These are phyloP conservation scores for Theocolax elegans DNA, from an alignment of 1,140 invertebrate genomes.

Conservation along the genomic window DNA sequence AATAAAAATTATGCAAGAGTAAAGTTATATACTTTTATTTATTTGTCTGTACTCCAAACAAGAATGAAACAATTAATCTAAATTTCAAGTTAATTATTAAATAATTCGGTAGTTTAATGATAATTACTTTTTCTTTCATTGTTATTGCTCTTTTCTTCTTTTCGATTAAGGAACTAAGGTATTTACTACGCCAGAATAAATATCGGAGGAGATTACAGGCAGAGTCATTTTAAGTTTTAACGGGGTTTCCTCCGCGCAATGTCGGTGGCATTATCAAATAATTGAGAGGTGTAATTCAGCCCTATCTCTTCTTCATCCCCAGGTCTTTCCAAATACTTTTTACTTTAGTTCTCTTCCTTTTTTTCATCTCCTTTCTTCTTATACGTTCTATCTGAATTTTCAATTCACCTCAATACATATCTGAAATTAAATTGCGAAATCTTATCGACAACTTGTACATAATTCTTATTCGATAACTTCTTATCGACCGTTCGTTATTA, in stretches of 20 bases:
- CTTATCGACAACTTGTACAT: not conserved
- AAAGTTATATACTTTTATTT: no score
- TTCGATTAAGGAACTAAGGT: constrained; percentile 27
- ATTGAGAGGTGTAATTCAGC: constrained; percentile 64
- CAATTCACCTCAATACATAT: constrained; percentile 28
- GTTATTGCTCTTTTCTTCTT: constrained; percentile 24
- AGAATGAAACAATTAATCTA: no score
- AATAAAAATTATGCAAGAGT: no score
- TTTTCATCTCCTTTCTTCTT: not conserved
- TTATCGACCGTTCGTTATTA: no score
- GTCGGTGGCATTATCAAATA: constrained; percentile 64
- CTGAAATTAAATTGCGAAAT: not conserved
- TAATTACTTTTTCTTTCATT: constrained; percentile 32
- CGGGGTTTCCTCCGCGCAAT: constrained; percentile 58
- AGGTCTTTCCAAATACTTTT: constrained; percentile 40
- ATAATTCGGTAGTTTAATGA: not conserved
- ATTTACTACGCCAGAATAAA: constrained; percentile 59
- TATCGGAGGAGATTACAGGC: constrained; percentile 60
- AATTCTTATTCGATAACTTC: no score
- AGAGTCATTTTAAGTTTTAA: constrained; percentile 63
- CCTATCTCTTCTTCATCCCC: constrained; percentile 53
- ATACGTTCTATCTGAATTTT: constrained; percentile 16
- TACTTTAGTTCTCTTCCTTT: constrained; percentile 32
- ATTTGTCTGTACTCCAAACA: no score
- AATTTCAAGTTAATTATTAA: no score